A percentile compares a stretch with the other conserved stretches of the same genome.
Conservation (phyloP, 2,888 invertebrate species). For the Aradus depressus region DNA sequence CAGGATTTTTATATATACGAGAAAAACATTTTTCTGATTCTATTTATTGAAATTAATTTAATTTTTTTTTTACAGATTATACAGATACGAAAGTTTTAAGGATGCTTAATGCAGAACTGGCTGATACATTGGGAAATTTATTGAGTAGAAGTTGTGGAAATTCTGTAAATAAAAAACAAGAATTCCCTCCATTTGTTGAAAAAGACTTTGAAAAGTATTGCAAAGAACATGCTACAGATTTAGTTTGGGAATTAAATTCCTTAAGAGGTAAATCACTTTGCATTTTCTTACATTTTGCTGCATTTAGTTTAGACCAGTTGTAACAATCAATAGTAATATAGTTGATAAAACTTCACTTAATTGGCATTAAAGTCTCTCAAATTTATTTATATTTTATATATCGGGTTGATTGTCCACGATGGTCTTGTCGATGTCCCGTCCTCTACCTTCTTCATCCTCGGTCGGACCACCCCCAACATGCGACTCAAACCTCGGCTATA, state of each 20-base stretch:
- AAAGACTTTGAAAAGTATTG: constrained; percentile 38
- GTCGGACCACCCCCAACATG: too few species aligned
- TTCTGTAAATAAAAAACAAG: constrained; percentile 64
- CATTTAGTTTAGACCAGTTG: too few species aligned
- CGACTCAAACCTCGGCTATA: too few species aligned
- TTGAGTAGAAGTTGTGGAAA: constrained; percentile 65
- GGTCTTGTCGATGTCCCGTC: too few species aligned
- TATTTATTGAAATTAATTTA: too few species aligned
- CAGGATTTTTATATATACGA: too few species aligned
- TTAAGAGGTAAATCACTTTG: constrained; percentile 51
- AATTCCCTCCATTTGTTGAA: constrained; percentile 50
- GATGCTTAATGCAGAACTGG: constrained; percentile 77
- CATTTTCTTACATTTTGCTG: too few species aligned
- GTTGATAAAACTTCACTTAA: background rate
- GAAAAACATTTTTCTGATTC: too few species aligned
- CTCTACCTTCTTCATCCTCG: too few species aligned
- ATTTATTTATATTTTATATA: background rate
- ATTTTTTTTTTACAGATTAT: constrained; percentile 55
- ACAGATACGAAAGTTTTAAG: constrained; percentile 61
- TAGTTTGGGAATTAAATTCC: constrained; percentile 45
- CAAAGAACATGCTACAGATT: constrained; percentile 30
- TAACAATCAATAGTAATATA: background rate
- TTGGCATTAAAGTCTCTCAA: background rate
- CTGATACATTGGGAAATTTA: constrained; percentile 86
- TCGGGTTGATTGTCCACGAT: constrained; percentile 7